A percentile compares a stretch with the other conserved stretches of the same genome.
These are phyloP conservation scores for Drosophila meridiana DNA, from an alignment of 2,888 invertebrate genomes.

Conservation along the genomic window DNA sequence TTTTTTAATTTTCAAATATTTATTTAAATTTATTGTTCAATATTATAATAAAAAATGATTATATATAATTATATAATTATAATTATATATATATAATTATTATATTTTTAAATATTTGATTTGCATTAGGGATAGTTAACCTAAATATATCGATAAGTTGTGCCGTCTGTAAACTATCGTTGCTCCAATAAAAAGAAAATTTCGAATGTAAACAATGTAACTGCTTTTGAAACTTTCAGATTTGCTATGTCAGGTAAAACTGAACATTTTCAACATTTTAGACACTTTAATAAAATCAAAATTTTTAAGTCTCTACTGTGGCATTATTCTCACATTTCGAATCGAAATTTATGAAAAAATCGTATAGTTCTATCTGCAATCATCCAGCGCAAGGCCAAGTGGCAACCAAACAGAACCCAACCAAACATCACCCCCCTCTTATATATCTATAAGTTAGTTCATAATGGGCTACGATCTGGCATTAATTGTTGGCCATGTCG, in stretches of 20 bases:
- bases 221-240: neutral
- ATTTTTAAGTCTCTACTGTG: constrained; percentile 16
- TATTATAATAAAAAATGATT: too few species aligned
- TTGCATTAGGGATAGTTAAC: neutral
- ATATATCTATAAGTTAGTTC: neutral
- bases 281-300: neutral
- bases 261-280: neutral
- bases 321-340: constrained; percentile 46
- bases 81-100: too few species aligned
- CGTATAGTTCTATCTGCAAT: constrained; percentile 26
- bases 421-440: too few species aligned
- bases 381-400: constrained; percentile 25
- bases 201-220: neutral
- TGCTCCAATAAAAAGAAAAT: neutral
- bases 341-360: constrained; percentile 51
- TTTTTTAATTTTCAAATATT: too few species aligned
- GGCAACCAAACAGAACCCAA: neutral
- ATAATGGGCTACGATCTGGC: constrained; percentile 62
- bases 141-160: neutral
- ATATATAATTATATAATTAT: too few species aligned
- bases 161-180: neutral
- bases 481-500: constrained; percentile 59
- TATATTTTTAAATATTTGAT: too few species aligned
- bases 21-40: too few species aligned
- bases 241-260: neutral